Percentiles rank a stretch among this genome's conserved stretches.
Evolutionary conservation across 1,140 invertebrate species (phyloP).

Genomic region (Drusus annulatus): DNA sequence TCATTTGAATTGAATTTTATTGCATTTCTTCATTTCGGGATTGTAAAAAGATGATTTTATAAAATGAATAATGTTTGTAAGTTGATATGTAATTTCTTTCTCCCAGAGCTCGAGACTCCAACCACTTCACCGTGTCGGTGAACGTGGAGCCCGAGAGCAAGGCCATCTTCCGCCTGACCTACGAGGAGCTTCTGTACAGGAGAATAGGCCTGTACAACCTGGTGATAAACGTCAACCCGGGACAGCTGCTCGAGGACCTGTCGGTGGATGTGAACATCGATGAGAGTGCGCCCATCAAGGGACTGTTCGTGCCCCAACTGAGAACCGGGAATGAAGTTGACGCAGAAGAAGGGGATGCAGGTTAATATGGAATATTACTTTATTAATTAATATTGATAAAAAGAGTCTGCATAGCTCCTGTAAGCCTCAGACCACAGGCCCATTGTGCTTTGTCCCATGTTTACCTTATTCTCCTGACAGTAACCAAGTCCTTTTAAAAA

Average conservation of each 20-base stretch:
- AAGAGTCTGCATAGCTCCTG: too few relatives aligned
- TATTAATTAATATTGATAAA: too few relatives aligned
- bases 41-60: too few relatives aligned
- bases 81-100: too few relatives aligned
- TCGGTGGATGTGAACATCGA: constrained; percentile 73
- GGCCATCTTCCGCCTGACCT: constrained; percentile 76
- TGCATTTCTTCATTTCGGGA: too few relatives aligned
- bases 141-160: constrained; percentile 75
- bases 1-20: too few relatives aligned
- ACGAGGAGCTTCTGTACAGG: constrained; percentile 76
- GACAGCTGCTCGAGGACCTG: constrained; percentile 72
- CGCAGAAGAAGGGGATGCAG: constrained; percentile 66
- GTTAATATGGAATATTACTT: constrained; percentile 59
- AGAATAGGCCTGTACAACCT: constrained; percentile 75
- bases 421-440: too few relatives aligned
- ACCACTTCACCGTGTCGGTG: constrained; percentile 75
- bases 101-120: constrained; percentile 76
- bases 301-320: constrained; percentile 73
- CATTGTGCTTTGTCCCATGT: too few relatives aligned
- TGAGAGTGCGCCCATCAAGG: constrained; percentile 72
- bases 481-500: too few relatives aligned
- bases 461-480: too few relatives aligned
- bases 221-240: constrained; percentile 75
- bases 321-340: constrained; percentile 74
- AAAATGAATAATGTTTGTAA: too few relatives aligned